A percentile compares a stretch with the other conserved stretches of the same genome.
Evolutionary conservation across 2,797 vertebrate genomes (phyloP).

Genomic region (Hippoglossus hippoglossus): DNA sequence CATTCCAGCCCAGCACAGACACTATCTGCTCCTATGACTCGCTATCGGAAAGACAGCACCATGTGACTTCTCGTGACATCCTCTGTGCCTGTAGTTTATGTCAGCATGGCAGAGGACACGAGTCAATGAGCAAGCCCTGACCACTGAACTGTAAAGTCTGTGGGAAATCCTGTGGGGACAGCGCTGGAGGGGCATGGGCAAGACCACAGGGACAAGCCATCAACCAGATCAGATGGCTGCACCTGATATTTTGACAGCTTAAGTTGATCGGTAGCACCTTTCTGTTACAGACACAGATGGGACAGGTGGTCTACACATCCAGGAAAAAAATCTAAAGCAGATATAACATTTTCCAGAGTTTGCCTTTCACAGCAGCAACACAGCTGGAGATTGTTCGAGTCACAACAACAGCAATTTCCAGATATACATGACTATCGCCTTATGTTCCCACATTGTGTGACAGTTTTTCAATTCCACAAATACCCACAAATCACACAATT

Average conservation of each 20-base stretch:
- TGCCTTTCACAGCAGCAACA: too few relatives aligned
- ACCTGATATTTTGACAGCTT: constrained; percentile 55
- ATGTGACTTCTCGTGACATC: constrained; percentile 63
- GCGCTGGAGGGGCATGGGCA: constrained; percentile 23
- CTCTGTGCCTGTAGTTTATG: constrained; percentile 58
- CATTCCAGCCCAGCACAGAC: constrained; percentile 28
- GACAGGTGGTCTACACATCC: neutral
- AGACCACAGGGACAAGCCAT: constrained; percentile 33
- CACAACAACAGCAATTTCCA: neutral
- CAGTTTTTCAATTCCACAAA: constrained; percentile 4
- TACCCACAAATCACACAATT: neutral
- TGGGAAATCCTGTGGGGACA: constrained; percentile 52
- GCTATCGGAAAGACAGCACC: constrained; percentile 41
- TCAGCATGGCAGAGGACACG: constrained; percentile 60
- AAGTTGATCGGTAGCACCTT: constrained; percentile 37
- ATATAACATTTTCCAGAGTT: too few relatives aligned
- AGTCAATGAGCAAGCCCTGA: constrained; percentile 65
- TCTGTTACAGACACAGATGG: constrained; percentile 14
- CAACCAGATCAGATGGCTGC: constrained; percentile 34
- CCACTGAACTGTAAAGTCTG: constrained; percentile 66
- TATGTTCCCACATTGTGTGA: constrained; percentile 3
- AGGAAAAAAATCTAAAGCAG: too few relatives aligned
- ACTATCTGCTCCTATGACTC: constrained; percentile 45
- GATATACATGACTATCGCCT: constrained; percentile 20
- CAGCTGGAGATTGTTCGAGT: too few relatives aligned